phyloP scores from a whole-genome alignment of 1,140 invertebrate genomes.

The Bombus pascuorum region DNA sequence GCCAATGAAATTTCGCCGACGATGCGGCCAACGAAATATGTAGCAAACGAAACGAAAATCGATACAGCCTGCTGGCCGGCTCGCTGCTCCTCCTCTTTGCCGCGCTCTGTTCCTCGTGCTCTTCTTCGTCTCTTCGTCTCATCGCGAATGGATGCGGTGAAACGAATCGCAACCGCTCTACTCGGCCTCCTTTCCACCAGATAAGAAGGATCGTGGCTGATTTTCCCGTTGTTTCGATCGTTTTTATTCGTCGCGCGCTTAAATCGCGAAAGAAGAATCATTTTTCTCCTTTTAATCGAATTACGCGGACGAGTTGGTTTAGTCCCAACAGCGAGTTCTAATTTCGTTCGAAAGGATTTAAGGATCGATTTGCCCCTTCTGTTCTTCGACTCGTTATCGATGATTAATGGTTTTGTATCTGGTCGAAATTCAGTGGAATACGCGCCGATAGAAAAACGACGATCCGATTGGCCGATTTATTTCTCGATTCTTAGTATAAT shows the following conservation, averaged over 20 bases:
- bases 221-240: neutral
- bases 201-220: neutral
- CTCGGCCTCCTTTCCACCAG: neutral
- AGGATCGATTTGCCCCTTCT: neutral
- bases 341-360: neutral
- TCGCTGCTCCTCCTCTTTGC: constrained; percentile 16
- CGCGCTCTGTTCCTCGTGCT: neutral
- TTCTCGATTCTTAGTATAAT: neutral
- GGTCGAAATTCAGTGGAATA: neutral
- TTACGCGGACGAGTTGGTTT: neutral
- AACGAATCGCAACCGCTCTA: constrained; percentile 1
- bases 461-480: neutral
- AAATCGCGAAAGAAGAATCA: neutral
- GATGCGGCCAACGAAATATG: constrained; percentile 54
- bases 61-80: constrained; percentile 52
- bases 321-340: neutral
- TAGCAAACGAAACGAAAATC: constrained; percentile 65
- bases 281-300: constrained; percentile 9
- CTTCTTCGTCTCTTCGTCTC: neutral
- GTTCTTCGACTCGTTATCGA: neutral
- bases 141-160: neutral
- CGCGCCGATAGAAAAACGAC: neutral
- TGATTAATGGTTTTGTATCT: neutral
- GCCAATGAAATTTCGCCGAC: constrained; percentile 52
- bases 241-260: too few relatives aligned